Base-by-base conservation (phyloP, 2,888 invertebrate genomes). In the Dorcus parallelipipedus region DNA sequence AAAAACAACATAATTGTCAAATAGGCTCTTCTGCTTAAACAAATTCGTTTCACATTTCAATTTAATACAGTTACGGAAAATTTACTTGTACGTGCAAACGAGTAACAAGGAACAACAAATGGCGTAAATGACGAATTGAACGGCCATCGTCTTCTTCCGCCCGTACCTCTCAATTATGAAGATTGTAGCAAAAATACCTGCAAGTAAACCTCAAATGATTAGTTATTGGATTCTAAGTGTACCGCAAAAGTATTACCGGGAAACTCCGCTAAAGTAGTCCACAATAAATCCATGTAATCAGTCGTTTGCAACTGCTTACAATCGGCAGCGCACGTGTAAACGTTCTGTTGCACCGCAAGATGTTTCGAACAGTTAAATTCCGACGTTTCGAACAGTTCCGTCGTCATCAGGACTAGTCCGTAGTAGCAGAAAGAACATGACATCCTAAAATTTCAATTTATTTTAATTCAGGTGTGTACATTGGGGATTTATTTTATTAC, bases 341-440 rank as follows among this genome's bases (percentile, higher is more conserved):
- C 76, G 49, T 75, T 80, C 49, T 66, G 72, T 56, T 59, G 64
- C 3, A 63, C 57, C 54, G 66, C 67, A 1, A 69, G 69, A 52
- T 71, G 71, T 3, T 70, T 70, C 3, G 76, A 72, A 64, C 82
- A 81, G 58, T 77, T 76, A 45, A 76, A 76, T 1, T 78, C 73
- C 0, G 81, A 78, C 20, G 86, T 85, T 76, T 91, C 91, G 78
- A 95, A 93, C 54, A 96, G 78, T 75, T 96, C 95, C 0, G 96
- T 97, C 1, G 96, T 95, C 90, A 97, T 93, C 56, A 97, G 79
- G 6, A 97, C 96, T 40, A 96, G 84, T 0, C 97, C 96, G 75
- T 97, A 97, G 78, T 97, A 97, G 75, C 94, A 93, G 80, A 97
- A 96, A 0, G 96, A 94, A 76, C 95, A 95, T 0, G 91, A 85